Conservation (phyloP, 2,797 vertebrate species). For the Hydrocynus forskahlii region DNA sequence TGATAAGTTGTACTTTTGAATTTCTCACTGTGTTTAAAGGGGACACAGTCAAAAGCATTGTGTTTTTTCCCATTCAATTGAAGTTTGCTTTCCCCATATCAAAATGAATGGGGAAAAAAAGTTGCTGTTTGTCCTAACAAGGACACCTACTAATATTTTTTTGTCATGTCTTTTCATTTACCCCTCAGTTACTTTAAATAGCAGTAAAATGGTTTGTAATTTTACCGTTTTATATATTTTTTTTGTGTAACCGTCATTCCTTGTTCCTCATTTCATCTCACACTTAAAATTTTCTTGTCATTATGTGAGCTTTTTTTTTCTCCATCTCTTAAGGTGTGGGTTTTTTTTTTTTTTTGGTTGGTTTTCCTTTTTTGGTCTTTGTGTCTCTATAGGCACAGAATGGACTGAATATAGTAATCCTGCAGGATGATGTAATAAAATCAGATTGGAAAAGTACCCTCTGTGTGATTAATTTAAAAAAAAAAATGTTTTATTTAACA, state of each 20-base stretch:
- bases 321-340: background rate
- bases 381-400: slow-evolving; percentile 33
- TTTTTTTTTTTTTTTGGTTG: background rate
- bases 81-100: slow-evolving; percentile 3
- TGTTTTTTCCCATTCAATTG: background rate
- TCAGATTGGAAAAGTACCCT: slow-evolving; percentile 15
- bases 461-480: no score
- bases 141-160: slow-evolving; percentile 15
- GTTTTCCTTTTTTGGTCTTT: background rate
- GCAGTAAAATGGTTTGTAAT: slow-evolving; percentile 14
- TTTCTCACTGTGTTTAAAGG: background rate
- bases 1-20: slow-evolving; percentile 14
- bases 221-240: background rate
- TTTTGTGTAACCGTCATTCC: slow-evolving; percentile 15
- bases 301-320: background rate
- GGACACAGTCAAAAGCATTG: background rate
- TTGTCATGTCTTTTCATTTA: slow-evolving; percentile 10
- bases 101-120: background rate
- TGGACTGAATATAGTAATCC: slow-evolving; percentile 19
- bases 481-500: no score
- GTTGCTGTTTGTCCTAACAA: background rate
- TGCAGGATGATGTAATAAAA: slow-evolving; percentile 53
- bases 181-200: background rate
- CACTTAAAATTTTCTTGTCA: background rate
- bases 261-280: background rate